phyloP scores from a whole-genome alignment of 2,888 invertebrate species.

The Meandrusa payeni region DNA sequence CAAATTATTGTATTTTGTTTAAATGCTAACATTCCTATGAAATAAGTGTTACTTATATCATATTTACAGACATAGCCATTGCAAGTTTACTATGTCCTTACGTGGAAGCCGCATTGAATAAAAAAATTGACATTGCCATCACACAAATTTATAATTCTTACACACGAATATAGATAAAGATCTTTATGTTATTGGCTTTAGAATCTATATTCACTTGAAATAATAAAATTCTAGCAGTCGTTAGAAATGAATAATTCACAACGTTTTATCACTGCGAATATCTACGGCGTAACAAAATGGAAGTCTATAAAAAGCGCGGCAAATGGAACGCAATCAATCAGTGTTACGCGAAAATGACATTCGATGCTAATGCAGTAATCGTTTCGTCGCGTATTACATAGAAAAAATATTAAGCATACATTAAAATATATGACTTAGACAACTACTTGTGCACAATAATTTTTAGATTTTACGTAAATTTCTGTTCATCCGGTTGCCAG shows the following conservation, averaged over 20 bases:
- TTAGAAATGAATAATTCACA: conserved; percentile 36
- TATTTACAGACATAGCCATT: conserved; percentile 10
- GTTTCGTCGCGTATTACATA: conserved; percentile 16
- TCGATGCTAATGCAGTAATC: conserved; percentile 30
- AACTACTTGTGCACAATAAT: too few species aligned
- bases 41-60: conserved; percentile 10
- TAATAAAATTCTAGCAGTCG: conserved; percentile 18
- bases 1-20: conserved; percentile 11
- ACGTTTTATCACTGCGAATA: conserved; percentile 33
- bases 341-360: conserved; percentile 43
- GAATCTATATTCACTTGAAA: conserved; percentile 6
- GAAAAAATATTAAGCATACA: too few species aligned
- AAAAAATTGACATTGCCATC: conserved; percentile 21
- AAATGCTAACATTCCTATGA: conserved; percentile 12
- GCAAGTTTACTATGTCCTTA: conserved; percentile 17
- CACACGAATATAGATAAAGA: not conserved
- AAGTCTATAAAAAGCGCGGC: conserved; percentile 34
- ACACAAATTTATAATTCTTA: conserved; percentile 12
- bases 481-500: too few species aligned
- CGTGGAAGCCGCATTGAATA: conserved; percentile 10
- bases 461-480: too few species aligned
- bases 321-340: conserved; percentile 49
- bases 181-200: not conserved
- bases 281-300: conserved; percentile 28
- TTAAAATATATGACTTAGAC: too few species aligned